Conservation (phyloP, 2,797 vertebrate species). For the Alcedo atthis region DNA sequence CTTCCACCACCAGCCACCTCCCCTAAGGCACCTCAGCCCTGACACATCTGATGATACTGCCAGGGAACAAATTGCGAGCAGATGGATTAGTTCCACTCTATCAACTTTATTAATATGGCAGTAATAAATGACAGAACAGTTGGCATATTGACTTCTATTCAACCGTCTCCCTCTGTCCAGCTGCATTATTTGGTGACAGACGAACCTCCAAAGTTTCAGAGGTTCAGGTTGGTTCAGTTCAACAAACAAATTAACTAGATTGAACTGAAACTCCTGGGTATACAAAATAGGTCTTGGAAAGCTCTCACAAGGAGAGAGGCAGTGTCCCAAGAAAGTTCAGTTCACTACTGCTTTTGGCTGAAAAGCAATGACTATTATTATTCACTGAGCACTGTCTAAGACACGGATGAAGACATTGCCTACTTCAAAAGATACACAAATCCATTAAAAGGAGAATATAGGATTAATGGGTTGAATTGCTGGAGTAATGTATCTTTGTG, state of each 20-base stretch:
- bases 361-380: not conserved
- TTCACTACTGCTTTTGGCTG: not conserved
- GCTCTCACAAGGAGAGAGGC: not conserved
- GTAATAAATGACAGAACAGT: constrained; percentile 66
- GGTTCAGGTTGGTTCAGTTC: not conserved
- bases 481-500: rapidly evolving
- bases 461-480: not conserved
- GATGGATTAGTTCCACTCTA: constrained; percentile 66
- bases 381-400: not conserved
- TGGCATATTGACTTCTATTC: constrained; percentile 22
- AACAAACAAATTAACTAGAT: not conserved
- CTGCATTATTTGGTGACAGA: not conserved
- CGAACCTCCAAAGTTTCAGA: not conserved
- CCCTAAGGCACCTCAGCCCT: not conserved
- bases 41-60: not conserved
- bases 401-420: not conserved
- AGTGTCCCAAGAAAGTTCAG: constrained; percentile 6
- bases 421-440: not conserved
- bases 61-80: constrained; percentile 64
- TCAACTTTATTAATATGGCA: constrained; percentile 62
- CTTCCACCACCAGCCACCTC: not conserved
- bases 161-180: not conserved
- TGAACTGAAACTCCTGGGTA: not conserved
- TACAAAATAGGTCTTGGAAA: not conserved
- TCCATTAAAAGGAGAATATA: not conserved